These are phyloP conservation scores for Drosophila birchii DNA, from an alignment of 2,888 invertebrate species.

Conservation along the genomic window DNA sequence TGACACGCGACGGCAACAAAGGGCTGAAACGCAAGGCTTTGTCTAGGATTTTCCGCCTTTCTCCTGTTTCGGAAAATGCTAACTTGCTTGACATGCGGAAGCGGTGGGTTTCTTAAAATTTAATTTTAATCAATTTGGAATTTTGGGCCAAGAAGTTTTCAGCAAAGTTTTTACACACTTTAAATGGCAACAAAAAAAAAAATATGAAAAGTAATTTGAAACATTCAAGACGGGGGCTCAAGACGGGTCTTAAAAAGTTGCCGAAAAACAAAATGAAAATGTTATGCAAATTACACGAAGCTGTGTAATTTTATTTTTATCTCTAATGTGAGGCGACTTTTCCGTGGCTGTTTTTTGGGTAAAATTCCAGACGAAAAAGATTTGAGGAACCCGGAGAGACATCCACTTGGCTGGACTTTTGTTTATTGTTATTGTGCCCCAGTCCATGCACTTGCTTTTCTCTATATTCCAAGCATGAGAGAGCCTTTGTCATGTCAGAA, in stretches of 20 bases:
- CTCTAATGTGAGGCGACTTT: slow-evolving; percentile 13
- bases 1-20: slow-evolving; percentile 67
- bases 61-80: slow-evolving; percentile 6
- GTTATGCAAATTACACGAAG: slow-evolving; percentile 32
- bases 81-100: slow-evolving; percentile 9
- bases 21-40: slow-evolving; percentile 8
- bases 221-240: neutral
- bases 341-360: slow-evolving; percentile 2
- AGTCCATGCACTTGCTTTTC: neutral
- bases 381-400: slow-evolving; percentile 37
- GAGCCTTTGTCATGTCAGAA: slow-evolving; percentile 55
- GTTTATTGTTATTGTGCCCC: slow-evolving; percentile 57
- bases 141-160: neutral
- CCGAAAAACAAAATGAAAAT: slow-evolving; percentile 22
- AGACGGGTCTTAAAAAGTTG: slow-evolving; percentile 1
- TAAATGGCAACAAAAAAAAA: neutral
- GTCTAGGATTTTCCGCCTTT: slow-evolving; percentile 5
- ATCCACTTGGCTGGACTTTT: slow-evolving; percentile 35
- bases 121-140: slow-evolving; percentile 33
- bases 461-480: slow-evolving; percentile 1
- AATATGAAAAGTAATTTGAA: slow-evolving; percentile 22
- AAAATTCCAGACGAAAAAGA: slow-evolving; percentile 36
- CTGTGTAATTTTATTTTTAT: slow-evolving; percentile 40
- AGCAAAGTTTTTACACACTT: slow-evolving; percentile 17
- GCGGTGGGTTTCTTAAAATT: slow-evolving; percentile 6